These are phyloP conservation scores for Melanotaenia pygmaea DNA, from an alignment of 2,797 vertebrate species.

Conservation along the genomic window DNA sequence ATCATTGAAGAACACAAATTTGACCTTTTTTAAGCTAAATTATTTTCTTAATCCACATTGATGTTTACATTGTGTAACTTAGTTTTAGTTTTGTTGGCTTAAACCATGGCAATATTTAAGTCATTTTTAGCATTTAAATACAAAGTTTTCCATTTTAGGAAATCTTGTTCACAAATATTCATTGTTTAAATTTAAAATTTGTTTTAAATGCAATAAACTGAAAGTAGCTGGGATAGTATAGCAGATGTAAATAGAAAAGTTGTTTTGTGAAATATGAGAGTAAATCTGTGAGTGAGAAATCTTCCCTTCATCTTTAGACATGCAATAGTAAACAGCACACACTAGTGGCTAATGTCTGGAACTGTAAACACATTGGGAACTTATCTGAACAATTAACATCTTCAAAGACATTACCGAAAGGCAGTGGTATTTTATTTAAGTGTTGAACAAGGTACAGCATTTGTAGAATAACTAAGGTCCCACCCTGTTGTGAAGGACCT, in stretches of 20 bases:
- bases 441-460: conserved; percentile 81
- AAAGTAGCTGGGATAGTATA: neutral
- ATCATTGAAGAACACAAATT: neutral
- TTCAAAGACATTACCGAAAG: conserved; percentile 64
- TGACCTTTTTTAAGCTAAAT: neutral
- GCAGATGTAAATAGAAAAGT: neutral
- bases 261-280: neutral
- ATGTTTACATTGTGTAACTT: neutral
- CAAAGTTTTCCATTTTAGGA: neutral
- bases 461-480: conserved; percentile 70
- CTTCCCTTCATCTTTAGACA: neutral
- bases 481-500: conserved; percentile 39
- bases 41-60: neutral
- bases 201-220: neutral
- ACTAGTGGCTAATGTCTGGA: conserved; percentile 51
- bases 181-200: neutral
- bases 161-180: neutral
- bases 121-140: neutral
- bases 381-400: neutral
- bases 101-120: neutral
- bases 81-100: neutral
- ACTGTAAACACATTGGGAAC: conserved; percentile 16
- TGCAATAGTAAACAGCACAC: conserved; percentile 33
- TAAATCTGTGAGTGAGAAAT: neutral
- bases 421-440: conserved; percentile 83